phyloP scores from a whole-genome alignment of 2,888 invertebrate genomes.

The Zhengitettix transpicula region DNA sequence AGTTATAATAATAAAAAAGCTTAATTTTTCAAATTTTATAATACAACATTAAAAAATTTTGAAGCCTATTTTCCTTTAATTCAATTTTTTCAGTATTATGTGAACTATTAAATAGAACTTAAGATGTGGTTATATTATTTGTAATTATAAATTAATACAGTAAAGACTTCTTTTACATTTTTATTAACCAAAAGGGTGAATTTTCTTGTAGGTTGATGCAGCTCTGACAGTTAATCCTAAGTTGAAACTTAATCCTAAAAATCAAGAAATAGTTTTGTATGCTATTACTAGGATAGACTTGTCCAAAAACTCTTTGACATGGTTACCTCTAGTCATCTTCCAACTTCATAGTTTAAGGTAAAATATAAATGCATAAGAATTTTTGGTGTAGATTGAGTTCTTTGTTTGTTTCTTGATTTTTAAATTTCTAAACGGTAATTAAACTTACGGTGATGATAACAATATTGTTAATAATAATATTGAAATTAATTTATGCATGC shows the following conservation, averaged over 20 bases:
- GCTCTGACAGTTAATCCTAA: conserved; percentile 72
- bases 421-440: not conserved
- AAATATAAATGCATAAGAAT: conserved; percentile 7
- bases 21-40: too few relatives aligned
- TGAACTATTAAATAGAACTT: too few relatives aligned
- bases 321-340: conserved; percentile 69
- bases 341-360: conserved; percentile 61
- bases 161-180: too few relatives aligned
- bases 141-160: too few relatives aligned
- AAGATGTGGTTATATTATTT: too few relatives aligned
- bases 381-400: too few relatives aligned
- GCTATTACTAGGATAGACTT: conserved; percentile 89
- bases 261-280: conserved; percentile 55
- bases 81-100: too few relatives aligned
- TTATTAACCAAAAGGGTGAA: too few relatives aligned
- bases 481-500: too few relatives aligned
- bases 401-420: not conserved
- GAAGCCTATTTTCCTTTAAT: too few relatives aligned
- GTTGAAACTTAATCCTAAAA: conserved; percentile 49
- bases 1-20: too few relatives aligned
- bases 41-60: too few relatives aligned
- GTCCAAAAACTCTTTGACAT: conserved; percentile 69
- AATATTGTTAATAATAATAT: not conserved
- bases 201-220: conserved; percentile 41
- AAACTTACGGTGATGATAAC: not conserved